Evolutionary conservation across 2,888 invertebrate genomes (phyloP), one percentile per base, ranked within the genome.

Genomic region (Philhelius pedissequus): DNA sequence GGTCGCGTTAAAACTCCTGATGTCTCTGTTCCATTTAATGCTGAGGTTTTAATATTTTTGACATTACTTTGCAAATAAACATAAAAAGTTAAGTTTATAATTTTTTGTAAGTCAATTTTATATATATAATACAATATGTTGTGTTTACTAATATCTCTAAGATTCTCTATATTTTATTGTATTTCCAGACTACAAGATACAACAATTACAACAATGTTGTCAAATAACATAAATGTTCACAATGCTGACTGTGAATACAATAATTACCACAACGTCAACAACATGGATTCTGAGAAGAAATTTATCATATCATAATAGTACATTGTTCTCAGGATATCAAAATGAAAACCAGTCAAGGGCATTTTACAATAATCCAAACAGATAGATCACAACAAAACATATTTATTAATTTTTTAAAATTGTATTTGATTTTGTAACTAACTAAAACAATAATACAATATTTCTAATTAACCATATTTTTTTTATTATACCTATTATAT

Each of bases 131-230:
- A n/a, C n/a, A n/a, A n/a, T 15, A 15, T 7, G 40, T 38, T 25
- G 13, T 54, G 9, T 38, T 20, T 50, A 22, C 13, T 40, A n/a
- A 4, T 38, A 6, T 66, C 48, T 22, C n/a, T n/a, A n/a, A n/a
- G 54, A 20, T 62, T 20, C 52, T 22, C 0, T n/a, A 35, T 58
- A 35, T 56, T 58, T 3, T 35, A 7, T 15, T 58, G 0, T 22
- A 35, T 62, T 60, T 60, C 13, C 75, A 84, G 88, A 74, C 66
- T 87, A 9, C 88, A 88, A 70, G 90, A 90, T 77, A 90, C 90
- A 76, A 90, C 90, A 35, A 89, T 90, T 32, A 89, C 89, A 18
- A 87, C 48, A 3, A 64, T 88, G 71, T 69, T 90, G 62, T 89
- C 90, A 27, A 90, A 90, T 76, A 89, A 88, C 0, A 82, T 83